Percentiles rank a stretch among this genome's conserved stretches.
Evolutionary conservation across 2,113 vertebrate species (phyloP).

Genomic region (Elephantulus edwardii): DNA sequence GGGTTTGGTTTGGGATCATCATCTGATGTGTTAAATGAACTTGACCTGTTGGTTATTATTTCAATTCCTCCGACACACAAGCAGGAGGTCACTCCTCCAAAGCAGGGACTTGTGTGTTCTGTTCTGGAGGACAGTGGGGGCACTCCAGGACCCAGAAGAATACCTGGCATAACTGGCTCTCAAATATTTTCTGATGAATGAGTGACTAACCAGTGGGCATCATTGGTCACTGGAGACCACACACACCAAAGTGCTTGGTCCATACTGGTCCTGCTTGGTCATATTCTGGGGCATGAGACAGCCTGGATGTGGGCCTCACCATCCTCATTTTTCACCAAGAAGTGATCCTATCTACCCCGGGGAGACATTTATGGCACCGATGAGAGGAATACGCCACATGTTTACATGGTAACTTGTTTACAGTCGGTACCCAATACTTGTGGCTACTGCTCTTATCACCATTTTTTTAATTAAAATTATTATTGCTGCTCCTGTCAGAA

Average conservation of each 20-base stretch:
- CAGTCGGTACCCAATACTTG: not conserved
- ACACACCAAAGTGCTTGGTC: too few species aligned
- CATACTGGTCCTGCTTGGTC: too few species aligned
- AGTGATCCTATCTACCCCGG: not conserved
- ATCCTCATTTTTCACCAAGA: not conserved
- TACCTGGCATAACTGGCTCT: not conserved
- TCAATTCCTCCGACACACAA: not conserved
- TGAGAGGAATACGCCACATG: not conserved
- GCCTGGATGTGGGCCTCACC: not conserved
- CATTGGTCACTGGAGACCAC: too few species aligned
- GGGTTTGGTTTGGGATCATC: not conserved
- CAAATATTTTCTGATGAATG: not conserved
- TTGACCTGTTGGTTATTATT: too few species aligned
- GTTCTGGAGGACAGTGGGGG: not conserved
- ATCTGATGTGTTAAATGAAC: not conserved
- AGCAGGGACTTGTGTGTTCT: too few species aligned
- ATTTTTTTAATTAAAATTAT: not conserved
- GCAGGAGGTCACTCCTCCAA: not conserved
- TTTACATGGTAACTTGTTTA: rapidly evolving
- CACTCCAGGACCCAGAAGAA: not conserved
- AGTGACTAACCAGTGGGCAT: not conserved
- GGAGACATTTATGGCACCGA: too few species aligned
- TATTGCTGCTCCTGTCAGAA: too few species aligned
- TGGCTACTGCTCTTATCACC: not conserved
- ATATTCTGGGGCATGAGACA: not conserved